Evolutionary conservation across 2,888 invertebrate species (phyloP).

Genomic region (Eilema sororculum): DNA sequence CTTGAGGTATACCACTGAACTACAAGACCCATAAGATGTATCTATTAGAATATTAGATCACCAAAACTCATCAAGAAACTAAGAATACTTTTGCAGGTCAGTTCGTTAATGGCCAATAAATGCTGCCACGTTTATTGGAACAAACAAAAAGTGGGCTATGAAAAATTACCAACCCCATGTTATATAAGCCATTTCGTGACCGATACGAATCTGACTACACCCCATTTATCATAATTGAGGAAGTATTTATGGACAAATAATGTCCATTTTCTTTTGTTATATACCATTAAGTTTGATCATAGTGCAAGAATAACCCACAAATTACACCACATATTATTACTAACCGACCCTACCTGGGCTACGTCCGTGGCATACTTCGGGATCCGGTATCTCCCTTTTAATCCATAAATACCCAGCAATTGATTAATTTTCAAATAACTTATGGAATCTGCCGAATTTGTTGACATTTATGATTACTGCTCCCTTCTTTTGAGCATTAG

Average conservation of each 20-base stretch:
- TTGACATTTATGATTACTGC: no score
- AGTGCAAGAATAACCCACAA: neutral
- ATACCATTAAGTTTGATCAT: conserved; percentile 5
- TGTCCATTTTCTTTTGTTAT: conserved; percentile 13
- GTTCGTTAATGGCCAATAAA: conserved; percentile 9
- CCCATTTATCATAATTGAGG: conserved; percentile 42
- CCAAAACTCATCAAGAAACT: neutral
- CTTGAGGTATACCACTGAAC: no score
- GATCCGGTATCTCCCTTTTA: no score
- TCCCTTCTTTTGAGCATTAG: no score
- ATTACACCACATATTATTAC: neutral
- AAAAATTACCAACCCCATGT: conserved; percentile 20
- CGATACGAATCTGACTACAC: conserved; percentile 41
- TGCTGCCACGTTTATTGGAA: conserved; percentile 2
- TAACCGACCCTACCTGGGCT: no score
- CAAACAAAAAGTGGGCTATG: conserved; percentile 7
- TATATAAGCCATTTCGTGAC: conserved; percentile 37
- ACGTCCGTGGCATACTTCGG: no score
- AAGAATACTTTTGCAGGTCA: neutral
- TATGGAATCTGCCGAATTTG: no score
- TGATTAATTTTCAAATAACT: no score
- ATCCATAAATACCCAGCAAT: no score
- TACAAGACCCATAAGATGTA: no score
- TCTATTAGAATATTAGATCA: neutral
- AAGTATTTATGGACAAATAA: conserved; percentile 38